A percentile compares a stretch with the other conserved stretches of the same genome.
Conservation (phyloP, 2,113 vertebrate genomes). For the Argyrosomus japonicus region DNA sequence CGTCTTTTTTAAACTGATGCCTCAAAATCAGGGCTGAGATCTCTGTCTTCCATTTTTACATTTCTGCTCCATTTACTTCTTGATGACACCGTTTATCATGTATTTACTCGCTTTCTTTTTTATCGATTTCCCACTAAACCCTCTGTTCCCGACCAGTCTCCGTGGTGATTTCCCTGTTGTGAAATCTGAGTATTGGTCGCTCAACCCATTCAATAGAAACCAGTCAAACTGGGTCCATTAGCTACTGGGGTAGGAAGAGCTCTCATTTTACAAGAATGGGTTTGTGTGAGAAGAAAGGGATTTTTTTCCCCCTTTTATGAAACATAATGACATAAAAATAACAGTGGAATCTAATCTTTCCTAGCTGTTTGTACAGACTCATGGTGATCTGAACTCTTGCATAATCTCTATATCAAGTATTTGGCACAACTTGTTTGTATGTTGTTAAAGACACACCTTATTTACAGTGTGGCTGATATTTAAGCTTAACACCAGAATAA, state of each 20-base stretch:
- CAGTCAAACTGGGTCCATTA: conserved; percentile 72
- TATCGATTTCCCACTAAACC: neutral
- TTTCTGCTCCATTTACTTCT: neutral
- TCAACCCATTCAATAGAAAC: conserved; percentile 65
- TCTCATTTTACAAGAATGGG: conserved; percentile 55
- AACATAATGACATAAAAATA: neutral
- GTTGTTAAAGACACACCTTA: conserved; percentile 49
- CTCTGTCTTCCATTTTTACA: neutral
- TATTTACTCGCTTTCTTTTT: fast-evolving
- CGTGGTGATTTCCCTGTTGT: conserved; percentile 47
- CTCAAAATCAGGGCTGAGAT: neutral
- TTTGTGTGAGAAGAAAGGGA: conserved; percentile 2
- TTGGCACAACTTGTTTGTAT: conserved; percentile 52
- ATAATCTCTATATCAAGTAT: conserved; percentile 44
- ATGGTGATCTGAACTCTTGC: neutral
- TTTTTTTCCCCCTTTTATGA: neutral
- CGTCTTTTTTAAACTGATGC: too few species aligned
- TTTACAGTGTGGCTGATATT: conserved; percentile 54
- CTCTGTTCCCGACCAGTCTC: conserved; percentile 15
- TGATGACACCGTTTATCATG: neutral
- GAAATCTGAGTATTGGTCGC: conserved; percentile 63
- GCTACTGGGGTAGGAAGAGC: conserved; percentile 15
- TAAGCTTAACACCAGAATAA: conserved; percentile 37
- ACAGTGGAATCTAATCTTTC: neutral
- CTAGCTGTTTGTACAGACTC: neutral